phyloP scores from a whole-genome alignment of 1,140 invertebrate species.

The Frieseomelitta varia region DNA sequence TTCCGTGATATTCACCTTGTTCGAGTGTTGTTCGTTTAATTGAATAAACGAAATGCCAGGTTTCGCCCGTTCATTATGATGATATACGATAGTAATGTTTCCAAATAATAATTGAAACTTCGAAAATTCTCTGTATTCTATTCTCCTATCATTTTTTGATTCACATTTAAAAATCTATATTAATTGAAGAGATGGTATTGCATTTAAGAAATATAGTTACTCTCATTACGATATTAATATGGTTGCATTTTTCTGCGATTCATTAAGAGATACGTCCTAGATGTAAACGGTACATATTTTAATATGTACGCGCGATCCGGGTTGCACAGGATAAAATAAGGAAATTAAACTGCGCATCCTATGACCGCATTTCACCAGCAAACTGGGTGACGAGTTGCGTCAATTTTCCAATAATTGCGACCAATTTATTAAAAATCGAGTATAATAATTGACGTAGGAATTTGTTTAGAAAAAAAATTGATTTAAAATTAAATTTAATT shows the following conservation, averaged over 20 bases:
- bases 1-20: constrained; percentile 14
- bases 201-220: neutral
- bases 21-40: constrained; percentile 17
- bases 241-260: accelerated
- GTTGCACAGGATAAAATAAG: neutral
- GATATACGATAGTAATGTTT: neutral
- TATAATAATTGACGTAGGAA: neutral
- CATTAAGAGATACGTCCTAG: neutral
- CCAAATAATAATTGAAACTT: no score
- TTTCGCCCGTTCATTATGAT: neutral
- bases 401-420: neutral
- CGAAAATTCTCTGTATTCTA: no score
- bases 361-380: constrained; percentile 21
- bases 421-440: neutral
- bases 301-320: neutral
- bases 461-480: no score
- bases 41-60: neutral
- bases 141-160: no score
- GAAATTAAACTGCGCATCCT: constrained; percentile 14
- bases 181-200: neutral
- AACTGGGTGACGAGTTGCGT: neutral
- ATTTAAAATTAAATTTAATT: no score
- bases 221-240: neutral
- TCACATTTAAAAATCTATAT: no score
- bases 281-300: neutral